Evolutionary conservation across 2,797 vertebrate genomes (phyloP), one percentile per base, ranked within the genome.

Genomic region (Diglossa cyanea): DNA sequence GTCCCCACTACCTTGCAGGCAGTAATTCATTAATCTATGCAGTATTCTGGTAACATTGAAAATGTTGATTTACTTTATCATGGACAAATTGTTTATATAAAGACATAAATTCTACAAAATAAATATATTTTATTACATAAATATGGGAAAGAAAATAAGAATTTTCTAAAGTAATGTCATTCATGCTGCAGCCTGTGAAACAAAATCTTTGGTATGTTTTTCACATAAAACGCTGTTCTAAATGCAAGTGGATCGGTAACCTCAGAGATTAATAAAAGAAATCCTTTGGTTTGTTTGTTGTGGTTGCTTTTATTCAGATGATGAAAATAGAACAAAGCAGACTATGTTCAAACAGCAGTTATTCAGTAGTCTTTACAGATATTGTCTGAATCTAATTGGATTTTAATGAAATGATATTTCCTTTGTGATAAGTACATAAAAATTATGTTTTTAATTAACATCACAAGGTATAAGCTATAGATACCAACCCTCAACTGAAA

Each of bases 401-500:
- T 99, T 99, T 99, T 99, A 99, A 99, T 99, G 98, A 99, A 99
- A 99, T 99, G 97, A 97, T 98, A 98, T 98, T 99, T 98, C 98
- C 98, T 99, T 99, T 99, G 98, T 99, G 99, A 99, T 98, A 98
- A 98, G 98, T 98, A 99, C 98, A 99, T 99, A 98, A 98, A 99
- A 98, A 98, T 98, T 98, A 98, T 98, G 98, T 98, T 99, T 99
- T 99, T 99, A 99, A 99, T 99, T 99, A 99, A 99, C 98, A 99
- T 99, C 98, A 98, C 97, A 98, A 98, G 98, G 98, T 98, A 98
- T 98, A 97, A 97, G 96, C 95, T 97, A 98, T 96, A 98, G 97
- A 98, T 97, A 98, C 95, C 93, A 98, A 96, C 93, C 97, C 97
- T 97, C 95, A 97, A 97, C 87, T 96, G 97, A 98, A 98, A 97